phyloP scores from a whole-genome alignment of 2,888 invertebrate genomes.

The Pseudanteris insignis region DNA sequence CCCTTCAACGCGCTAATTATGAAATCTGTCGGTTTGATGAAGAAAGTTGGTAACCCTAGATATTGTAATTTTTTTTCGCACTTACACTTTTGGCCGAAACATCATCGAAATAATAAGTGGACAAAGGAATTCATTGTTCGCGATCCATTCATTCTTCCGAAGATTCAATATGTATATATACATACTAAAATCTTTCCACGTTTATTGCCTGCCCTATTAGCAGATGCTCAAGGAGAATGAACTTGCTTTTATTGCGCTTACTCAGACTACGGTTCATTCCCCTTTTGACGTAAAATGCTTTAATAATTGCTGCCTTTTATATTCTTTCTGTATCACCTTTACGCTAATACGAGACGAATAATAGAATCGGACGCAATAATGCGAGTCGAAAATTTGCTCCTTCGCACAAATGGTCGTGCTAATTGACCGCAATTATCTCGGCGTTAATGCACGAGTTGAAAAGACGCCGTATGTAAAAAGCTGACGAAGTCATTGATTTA shows the following conservation, averaged over 20 bases:
- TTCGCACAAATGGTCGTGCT: slow-evolving; percentile 29
- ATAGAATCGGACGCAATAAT: slow-evolving; percentile 40
- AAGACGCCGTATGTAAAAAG: slow-evolving; percentile 18
- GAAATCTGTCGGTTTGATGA: no score
- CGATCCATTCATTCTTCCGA: slow-evolving; percentile 26
- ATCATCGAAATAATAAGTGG: no score
- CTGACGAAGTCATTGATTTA: slow-evolving; percentile 13
- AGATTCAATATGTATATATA: slow-evolving; percentile 27
- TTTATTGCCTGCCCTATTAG: slow-evolving; percentile 55
- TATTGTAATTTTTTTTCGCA: no score
- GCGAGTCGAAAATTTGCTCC: slow-evolving; percentile 43
- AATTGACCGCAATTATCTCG: slow-evolving; percentile 40
- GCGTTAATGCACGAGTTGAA: slow-evolving; percentile 26
- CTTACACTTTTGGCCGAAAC: no score
- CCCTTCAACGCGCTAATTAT: no score
- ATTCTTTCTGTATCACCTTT: slow-evolving; percentile 45
- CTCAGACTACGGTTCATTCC: slow-evolving; percentile 49
- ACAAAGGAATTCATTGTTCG: slow-evolving; percentile 55
- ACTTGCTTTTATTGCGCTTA: slow-evolving; percentile 50
- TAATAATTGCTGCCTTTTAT: slow-evolving; percentile 47
- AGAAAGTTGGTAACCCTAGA: no score
- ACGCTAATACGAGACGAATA: slow-evolving; percentile 42
- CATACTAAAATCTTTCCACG: slow-evolving; percentile 50
- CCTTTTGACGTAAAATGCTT: slow-evolving; percentile 45
- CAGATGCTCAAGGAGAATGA: slow-evolving; percentile 52